Percentiles rank a stretch among this genome's conserved stretches.
Conservation (phyloP, 2,888 invertebrate species). For the Coelopa pilipes region DNA sequence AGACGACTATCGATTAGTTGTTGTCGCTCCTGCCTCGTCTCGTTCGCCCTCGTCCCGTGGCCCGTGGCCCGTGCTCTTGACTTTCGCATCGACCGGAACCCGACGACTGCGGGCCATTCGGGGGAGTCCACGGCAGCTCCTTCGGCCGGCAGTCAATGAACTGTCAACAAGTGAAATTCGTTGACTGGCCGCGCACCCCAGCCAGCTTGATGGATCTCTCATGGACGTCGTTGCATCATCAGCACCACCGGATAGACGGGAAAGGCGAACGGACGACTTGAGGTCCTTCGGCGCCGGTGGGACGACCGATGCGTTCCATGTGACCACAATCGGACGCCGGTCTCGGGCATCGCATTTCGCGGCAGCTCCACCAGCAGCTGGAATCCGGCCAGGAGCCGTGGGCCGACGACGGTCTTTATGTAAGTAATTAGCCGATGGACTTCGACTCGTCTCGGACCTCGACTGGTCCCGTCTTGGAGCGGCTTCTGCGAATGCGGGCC, state of each 20-base stretch:
- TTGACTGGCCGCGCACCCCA: slow-evolving; percentile 25
- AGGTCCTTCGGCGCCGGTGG: too few species aligned
- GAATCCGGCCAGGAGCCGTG: too few species aligned
- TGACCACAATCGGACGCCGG: too few species aligned
- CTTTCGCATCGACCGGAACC: background rate
- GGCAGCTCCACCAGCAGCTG: too few species aligned
- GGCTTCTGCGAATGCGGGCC: too few species aligned
- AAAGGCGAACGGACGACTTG: too few species aligned
- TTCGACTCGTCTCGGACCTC: too few species aligned
- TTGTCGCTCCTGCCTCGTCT: slow-evolving; percentile 5
- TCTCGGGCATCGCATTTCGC: too few species aligned
- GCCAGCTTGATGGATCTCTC: background rate
- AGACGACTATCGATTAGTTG: slow-evolving; percentile 45
- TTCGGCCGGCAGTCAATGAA: slow-evolving; percentile 11
- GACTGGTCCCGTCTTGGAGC: too few species aligned
- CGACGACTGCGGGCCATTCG: background rate
- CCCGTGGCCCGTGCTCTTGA: background rate
- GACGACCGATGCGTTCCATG: too few species aligned
- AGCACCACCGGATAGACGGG: background rate
- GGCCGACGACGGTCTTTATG: too few species aligned
- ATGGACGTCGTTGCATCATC: background rate
- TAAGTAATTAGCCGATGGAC: too few species aligned
- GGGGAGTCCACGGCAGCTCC: background rate
- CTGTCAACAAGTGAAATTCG: slow-evolving; percentile 2
- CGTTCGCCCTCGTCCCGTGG: background rate